Evolutionary conservation across 2,113 vertebrate species (phyloP), one percentile per base, ranked within the genome.

Genomic region (Channa argus): DNA sequence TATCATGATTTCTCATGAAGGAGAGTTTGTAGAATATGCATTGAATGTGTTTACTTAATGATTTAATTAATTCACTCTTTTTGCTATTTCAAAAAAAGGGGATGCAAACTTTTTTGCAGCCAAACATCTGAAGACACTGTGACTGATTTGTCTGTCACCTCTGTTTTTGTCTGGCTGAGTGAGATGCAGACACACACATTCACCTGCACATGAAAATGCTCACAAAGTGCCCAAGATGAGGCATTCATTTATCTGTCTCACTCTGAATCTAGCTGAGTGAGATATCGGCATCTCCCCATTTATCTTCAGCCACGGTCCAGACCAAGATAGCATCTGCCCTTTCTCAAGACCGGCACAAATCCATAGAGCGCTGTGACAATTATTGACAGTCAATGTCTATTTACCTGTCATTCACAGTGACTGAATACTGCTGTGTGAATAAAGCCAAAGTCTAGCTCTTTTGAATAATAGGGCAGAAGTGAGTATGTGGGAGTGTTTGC

Each of bases 291-390:
- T 74, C 74, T 78, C 62, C 68, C 77, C 58, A 13, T 92, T 91
- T 83, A 88, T 67, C 86, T 80, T 66, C 47, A 63, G 71, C 76
- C 51, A 10, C 10, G 74, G 64, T 66, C 34, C 61, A 67, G 71
- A 71, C 65, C 46, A 12, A 88, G 89, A 92, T 92, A 91, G 64
- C 63, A 87, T 91, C 88, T 91, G 88, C 84, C 89, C 89, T 92
- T 92, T 85, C 68, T 77, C n/a, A 55, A 85, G 79, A 70, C 77
- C 67, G 3, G 52, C 63, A 15, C 58, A 62, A 82, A 87, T 88
- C 87, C 72, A 88, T 80, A 74, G 61, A 87, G 72, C 11, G 15
- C 84, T 4, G 69, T 81, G 80, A 88, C 86, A 85, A 87, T 88
- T 90, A 92, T 90, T 13, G 55, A 61, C 81, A 88, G 86, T 91